Percentiles rank a stretch among this genome's conserved stretches.
Evolutionary conservation across 2,888 invertebrate genomes (phyloP).

Genomic region (Elysia crispata): DNA sequence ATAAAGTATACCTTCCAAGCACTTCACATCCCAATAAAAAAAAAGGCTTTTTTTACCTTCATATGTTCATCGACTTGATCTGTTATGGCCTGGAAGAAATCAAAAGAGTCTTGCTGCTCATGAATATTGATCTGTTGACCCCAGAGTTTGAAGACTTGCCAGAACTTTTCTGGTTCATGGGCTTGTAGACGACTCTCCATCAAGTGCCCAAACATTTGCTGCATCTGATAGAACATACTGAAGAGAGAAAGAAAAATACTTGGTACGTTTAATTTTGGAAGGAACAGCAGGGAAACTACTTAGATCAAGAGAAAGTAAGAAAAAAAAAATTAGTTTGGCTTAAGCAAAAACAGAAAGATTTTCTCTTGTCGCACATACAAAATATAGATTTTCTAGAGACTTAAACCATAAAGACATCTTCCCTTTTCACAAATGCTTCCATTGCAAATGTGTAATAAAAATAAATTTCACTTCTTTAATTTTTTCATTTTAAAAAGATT

Average conservation of each 20-base stretch:
- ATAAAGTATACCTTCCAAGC: no score
- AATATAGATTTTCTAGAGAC: no score
- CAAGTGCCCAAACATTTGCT: slow-evolving; percentile 79
- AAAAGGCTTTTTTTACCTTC: slow-evolving; percentile 65
- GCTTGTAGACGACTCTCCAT: slow-evolving; percentile 79
- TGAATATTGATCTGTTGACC: slow-evolving; percentile 80
- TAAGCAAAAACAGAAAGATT: no score
- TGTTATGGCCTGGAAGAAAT: slow-evolving; percentile 79
- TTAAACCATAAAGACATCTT: no score
- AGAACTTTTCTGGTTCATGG: slow-evolving; percentile 79
- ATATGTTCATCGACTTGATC: slow-evolving; percentile 80
- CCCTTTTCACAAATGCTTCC: no score
- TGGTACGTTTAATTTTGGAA: background rate
- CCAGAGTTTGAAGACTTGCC: slow-evolving; percentile 79
- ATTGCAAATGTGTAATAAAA: no score
- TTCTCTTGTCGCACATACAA: no score
- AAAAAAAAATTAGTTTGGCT: no score
- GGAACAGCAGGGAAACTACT: slow-evolving; percentile 10
- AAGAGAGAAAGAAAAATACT: slow-evolving; percentile 50
- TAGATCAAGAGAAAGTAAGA: background rate
- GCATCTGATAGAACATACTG: slow-evolving; percentile 79
- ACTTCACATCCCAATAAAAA: no score
- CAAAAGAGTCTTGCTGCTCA: slow-evolving; percentile 80
- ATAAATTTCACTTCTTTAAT: no score
- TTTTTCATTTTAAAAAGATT: no score